Evolutionary conservation across 2,797 vertebrate genomes (phyloP).

Genomic region (Pangasius larnaudii): DNA sequence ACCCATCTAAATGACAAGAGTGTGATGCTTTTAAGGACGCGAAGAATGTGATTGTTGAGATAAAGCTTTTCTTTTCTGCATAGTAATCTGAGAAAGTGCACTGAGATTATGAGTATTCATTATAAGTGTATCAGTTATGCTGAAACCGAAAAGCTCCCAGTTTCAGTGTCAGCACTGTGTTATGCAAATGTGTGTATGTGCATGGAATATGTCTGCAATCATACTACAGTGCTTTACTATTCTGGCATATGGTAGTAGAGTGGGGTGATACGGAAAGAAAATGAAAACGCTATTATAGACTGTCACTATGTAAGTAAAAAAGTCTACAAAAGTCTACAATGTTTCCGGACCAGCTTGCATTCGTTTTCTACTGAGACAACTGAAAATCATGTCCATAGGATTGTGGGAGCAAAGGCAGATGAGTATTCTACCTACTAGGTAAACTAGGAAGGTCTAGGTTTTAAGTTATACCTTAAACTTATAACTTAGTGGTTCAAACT

Average conservation of each 20-base stretch:
- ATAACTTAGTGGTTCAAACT: background rate
- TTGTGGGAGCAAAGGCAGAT: background rate
- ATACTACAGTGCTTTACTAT: background rate
- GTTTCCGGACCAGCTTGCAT: background rate
- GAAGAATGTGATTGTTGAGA: background rate
- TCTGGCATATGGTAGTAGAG: background rate
- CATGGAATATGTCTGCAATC: background rate
- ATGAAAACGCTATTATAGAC: background rate
- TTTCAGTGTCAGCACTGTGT: background rate
- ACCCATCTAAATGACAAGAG: background rate
- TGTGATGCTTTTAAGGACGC: background rate
- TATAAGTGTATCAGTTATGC: background rate
- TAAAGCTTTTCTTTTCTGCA: background rate
- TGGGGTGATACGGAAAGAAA: background rate
- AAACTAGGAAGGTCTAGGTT: background rate
- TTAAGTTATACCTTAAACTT: background rate
- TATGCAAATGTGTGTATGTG: background rate
- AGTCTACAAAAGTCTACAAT: background rate
- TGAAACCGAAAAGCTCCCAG: background rate
- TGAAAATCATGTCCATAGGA: background rate
- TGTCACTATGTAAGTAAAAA: background rate
- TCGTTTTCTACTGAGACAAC: background rate
- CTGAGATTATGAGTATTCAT: conserved; percentile 2
- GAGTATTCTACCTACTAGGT: background rate
- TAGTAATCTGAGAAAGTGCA: background rate